Base-by-base conservation (phyloP, 2,113 vertebrate genomes). In the Ctenomys sociabilis region DNA sequence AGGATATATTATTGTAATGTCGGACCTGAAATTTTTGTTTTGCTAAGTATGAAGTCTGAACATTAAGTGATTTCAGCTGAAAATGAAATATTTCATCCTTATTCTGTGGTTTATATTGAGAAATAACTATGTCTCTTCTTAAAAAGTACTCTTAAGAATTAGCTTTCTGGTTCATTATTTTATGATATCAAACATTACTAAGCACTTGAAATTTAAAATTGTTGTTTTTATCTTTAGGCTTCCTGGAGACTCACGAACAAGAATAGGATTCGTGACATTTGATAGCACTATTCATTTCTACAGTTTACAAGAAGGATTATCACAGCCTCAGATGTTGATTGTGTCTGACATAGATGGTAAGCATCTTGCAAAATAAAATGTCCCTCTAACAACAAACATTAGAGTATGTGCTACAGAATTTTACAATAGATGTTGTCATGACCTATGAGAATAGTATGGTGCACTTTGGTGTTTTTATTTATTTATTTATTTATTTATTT, bases 231-330 rank as follows among this genome's bases (percentile, higher is more conserved):
- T 94, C 43, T 96, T 95, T 97, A 99, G 99, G 98, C 98, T 99
- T 96, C 99, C 99, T 3, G 99, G 99, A 59, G 99, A 99, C 96
- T 98, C 99, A 0, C 99, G 99, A 73, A 99, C 99, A 96, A 99
- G 98, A 96, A 99, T 99, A 97, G 99, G 99, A 80, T 99, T 99
- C 95, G 98, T 99, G 98, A 99, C 99, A 0, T 99, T 99, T 96
- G 99, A 99, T 98, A 99, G 98, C 98, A 99, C 99, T 92, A 98
- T 99, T 98, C 99, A 99, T 95, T 99, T 99, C 98, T 99, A 99
- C 98, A 99, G 99, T 98, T 98, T 99, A 95, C 99, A 99, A 97
- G 99, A 99, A 97, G 99, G 99, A 40, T 98, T 99, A 87, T 99
- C 99, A 5, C 99, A 99, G 98, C 99, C 99, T 26, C 99, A 99